Evolutionary conservation across 64 coral and sea anemone species (phyloP), one percentile per base, ranked within the genome.

Genomic region (Montipora foliosa): DNA sequence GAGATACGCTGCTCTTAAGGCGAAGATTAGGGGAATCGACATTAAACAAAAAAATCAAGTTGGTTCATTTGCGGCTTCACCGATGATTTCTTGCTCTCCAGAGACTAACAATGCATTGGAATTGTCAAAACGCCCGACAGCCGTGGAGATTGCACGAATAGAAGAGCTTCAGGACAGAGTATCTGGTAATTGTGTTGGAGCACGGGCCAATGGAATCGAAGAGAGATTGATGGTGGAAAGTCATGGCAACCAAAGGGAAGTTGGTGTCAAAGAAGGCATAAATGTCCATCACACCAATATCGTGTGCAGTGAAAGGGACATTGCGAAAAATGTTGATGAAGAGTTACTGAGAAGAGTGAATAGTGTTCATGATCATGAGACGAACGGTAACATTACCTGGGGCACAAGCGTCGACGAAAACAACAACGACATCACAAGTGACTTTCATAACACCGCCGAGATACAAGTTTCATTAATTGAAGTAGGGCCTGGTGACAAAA

Each of bases 1-100:
- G 62, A 85, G 92, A 62, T 93, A 88, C 61, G 75, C 71, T 29
- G 46, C 83, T 29, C 52, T 93, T 1, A 93, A 79, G 76, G 57
- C 84, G 17, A 89, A 89, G 51, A 57, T 89, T 17, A 69, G 44
- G 37, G 72, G 87, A 58, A 89, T 8, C 29, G 73, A 79, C 20
- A 6, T 4, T 4, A 89, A 61, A 24, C 72, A 89, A 22, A 89
- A 47, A 29, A 66, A 16, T 61, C 72, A 76, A 89, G 21, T 45
- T n/a, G 8, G 0, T 21, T 68, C 16, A 0, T 46, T 57, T 62
- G 16, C 15, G 1, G 6, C 44, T 87, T 60, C 59, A 9, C 72
- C 68, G 21, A 60, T 19, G 25, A 61, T 8, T 8, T 13, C 58
- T 45, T 7, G 12, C 17, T 13, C 3, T 21, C 13, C 37, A 84